Evolutionary conservation across 2,888 invertebrate genomes (phyloP).

Genomic region (Yponomeuta sedellus): DNA sequence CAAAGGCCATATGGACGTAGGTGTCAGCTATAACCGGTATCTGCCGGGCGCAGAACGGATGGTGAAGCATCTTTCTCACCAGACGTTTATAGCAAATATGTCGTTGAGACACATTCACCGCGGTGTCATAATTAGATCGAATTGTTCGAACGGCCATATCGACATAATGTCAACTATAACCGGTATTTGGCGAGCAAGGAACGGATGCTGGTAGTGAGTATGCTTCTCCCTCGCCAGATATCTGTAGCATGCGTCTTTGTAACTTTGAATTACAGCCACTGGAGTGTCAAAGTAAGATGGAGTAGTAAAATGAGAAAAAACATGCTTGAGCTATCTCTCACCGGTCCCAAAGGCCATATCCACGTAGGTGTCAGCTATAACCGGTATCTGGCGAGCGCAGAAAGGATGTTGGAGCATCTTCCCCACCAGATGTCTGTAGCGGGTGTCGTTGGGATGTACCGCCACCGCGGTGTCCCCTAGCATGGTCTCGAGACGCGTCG

Average conservation of each 20-base stretch:
- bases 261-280: not conserved
- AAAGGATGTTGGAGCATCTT: slow-evolving; percentile 93
- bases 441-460: slow-evolving; percentile 93
- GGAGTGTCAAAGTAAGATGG: no score
- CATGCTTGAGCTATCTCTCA: slow-evolving; percentile 35
- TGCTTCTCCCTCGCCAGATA: slow-evolving; percentile 88
- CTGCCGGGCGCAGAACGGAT: slow-evolving; percentile 90
- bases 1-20: slow-evolving; percentile 96
- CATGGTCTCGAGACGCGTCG: slow-evolving; percentile 99
- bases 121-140: no score
- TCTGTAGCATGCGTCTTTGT: slow-evolving; percentile 77
- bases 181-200: slow-evolving; percentile 87
- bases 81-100: slow-evolving; percentile 90
- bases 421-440: slow-evolving; percentile 88
- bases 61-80: slow-evolving; percentile 87
- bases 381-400: slow-evolving; percentile 86
- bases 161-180: slow-evolving; percentile 58
- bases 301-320: no score
- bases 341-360: slow-evolving; percentile 97
- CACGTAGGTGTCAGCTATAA: slow-evolving; percentile 95
- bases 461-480: slow-evolving; percentile 98
- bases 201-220: slow-evolving; percentile 94
- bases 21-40: slow-evolving; percentile 94
- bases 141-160: no score
- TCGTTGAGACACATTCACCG: no score